These are phyloP conservation scores for Anomalospiza imberbis DNA, from an alignment of 2,797 vertebrate species.

Conservation along the genomic window DNA sequence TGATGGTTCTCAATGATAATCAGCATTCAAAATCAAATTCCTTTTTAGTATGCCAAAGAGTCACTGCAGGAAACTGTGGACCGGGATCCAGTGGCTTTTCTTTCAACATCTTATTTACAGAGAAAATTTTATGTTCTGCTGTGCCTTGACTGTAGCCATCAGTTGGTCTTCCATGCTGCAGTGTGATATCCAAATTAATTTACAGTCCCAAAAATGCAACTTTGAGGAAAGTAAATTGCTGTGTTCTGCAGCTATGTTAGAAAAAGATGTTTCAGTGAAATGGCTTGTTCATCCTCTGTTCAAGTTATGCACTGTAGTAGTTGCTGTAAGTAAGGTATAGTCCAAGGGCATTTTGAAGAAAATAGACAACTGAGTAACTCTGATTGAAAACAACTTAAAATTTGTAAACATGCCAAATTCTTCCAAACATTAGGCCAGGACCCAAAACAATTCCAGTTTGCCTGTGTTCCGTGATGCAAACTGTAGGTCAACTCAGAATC, in stretches of 20 bases:
- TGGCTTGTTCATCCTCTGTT: neutral
- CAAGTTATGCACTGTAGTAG: neutral
- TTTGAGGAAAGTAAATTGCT: neutral
- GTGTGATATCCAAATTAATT: neutral
- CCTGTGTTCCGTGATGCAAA: neutral
- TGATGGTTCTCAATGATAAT: neutral
- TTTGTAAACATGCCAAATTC: neutral
- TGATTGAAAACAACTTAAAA: neutral
- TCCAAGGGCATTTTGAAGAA: neutral
- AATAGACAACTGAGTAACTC: neutral
- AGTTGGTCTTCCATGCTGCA: neutral
- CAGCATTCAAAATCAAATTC: neutral
- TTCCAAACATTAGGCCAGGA: neutral
- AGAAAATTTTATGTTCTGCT: neutral
- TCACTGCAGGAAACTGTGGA: neutral
- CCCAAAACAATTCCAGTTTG: neutral
- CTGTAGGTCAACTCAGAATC: neutral
- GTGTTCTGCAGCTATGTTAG: neutral
- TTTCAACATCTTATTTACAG: neutral
- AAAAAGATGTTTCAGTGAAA: neutral
- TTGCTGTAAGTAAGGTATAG: neutral
- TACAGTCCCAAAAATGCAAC: neutral
- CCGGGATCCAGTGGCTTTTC: neutral
- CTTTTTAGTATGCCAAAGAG: neutral
- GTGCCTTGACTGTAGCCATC: neutral